A percentile compares a stretch with the other conserved stretches of the same genome.
Conservation (phyloP, 2,113 vertebrate genomes). For the Mirza zaza region DNA sequence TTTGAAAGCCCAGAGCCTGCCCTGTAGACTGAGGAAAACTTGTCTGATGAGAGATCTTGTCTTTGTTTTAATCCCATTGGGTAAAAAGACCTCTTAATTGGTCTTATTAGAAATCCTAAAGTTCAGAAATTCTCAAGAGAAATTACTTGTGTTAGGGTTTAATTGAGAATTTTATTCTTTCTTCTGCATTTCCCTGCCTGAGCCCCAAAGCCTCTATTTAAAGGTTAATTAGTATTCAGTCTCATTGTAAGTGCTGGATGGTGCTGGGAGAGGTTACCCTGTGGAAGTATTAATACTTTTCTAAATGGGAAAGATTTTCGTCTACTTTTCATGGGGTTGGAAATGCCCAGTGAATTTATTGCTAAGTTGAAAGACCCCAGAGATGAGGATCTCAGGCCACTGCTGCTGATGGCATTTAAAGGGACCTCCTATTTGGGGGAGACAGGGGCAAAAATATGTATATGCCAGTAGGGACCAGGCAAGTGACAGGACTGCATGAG, state of each 20-base stretch:
- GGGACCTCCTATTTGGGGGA: background rate
- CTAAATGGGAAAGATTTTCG: background rate
- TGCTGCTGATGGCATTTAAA: background rate
- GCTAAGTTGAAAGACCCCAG: background rate
- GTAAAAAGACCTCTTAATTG: slow-evolving; percentile 47
- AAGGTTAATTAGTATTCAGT: slow-evolving; percentile 62
- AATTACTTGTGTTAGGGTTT: slow-evolving; percentile 53
- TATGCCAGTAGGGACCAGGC: background rate
- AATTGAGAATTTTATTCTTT: slow-evolving; percentile 62
- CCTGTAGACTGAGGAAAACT: background rate
- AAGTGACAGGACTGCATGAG: background rate
- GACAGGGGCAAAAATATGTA: background rate
- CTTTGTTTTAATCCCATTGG: background rate
- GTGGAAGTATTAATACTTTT: slow-evolving; percentile 21
- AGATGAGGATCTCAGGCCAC: background rate
- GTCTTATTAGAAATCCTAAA: slow-evolving; percentile 48
- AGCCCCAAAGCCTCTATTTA: slow-evolving; percentile 49
- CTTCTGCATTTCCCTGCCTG: background rate
- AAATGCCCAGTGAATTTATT: background rate
- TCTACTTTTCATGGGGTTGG: background rate
- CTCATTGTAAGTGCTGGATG: slow-evolving; percentile 30
- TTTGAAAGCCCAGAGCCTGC: background rate
- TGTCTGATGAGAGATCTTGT: background rate
- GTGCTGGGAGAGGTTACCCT: slow-evolving; percentile 26
- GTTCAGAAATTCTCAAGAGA: slow-evolving; percentile 63